Evolutionary conservation across 2,888 invertebrate species (phyloP), one percentile per base, ranked within the genome.

Genomic region (Acronicta leporina): DNA sequence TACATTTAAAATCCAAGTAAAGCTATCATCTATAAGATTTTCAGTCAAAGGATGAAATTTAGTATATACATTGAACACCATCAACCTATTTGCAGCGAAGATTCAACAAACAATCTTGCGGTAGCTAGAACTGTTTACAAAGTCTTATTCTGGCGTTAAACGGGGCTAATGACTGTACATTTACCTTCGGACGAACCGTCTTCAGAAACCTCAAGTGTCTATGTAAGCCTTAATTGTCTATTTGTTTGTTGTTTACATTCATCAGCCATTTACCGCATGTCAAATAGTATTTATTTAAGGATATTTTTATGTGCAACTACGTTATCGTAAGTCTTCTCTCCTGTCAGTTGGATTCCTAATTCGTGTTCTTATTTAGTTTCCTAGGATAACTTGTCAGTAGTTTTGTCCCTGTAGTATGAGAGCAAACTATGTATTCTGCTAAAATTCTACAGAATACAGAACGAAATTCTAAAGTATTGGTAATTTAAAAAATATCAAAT

Each of bases 151-250:
- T 71, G 47, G 50, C 50, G 55, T 52, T 48, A 56, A 73, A 69
- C 71, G 70, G 55, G 70, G 70, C 74, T 71, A 71, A 73, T 71
- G 71, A 64, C 68, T 68, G 38, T 62, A 49, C 69, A 69, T 69
- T 69, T 69, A 73, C 68, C 68, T 73, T 69, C 69, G 50, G 41
- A 49, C 52, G 16, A 46, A 50, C 55, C 62, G 52, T 73, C 69
- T 69, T 73, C 69, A 44, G 68, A 69, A 69, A 73, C 68, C 41
- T 62, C 62, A 69, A 69, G 62, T 53, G 63, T 44, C 45, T 69
- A 33, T 50, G 68, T 60, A 14, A 50, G 52, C 30, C 55, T 56
- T 73, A 68, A 73, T 73, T 61, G 49, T 62, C 62, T 47, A 73
- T 73, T 73, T 52, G 62, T 69, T 68, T 68, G 46, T 73, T 73